phyloP scores from a whole-genome alignment of 2,888 invertebrate genomes.

The Lutraria lutraria region DNA sequence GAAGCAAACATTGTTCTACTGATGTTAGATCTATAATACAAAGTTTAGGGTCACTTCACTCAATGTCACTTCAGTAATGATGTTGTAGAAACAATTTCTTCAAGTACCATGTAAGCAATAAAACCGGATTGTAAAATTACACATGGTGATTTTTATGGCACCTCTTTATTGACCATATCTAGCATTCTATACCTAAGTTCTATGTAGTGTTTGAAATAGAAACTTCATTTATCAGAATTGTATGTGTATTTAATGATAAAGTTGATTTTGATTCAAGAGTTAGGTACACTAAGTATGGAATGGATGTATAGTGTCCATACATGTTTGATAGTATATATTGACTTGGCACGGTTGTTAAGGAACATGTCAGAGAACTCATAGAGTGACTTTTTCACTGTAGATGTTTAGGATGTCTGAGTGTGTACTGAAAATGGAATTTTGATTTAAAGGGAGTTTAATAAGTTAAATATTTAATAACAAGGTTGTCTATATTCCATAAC shows the following conservation, averaged over 20 bases:
- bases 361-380: background rate
- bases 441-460: no score
- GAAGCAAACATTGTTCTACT: conserved; percentile 8
- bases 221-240: conserved; percentile 31
- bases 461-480: background rate
- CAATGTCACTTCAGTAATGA: background rate
- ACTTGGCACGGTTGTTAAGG: conserved; percentile 4
- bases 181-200: conserved; percentile 20
- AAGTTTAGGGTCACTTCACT: background rate
- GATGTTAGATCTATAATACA: background rate
- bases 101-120: conserved; percentile 14
- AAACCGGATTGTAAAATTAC: conserved; percentile 45
- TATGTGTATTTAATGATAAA: conserved; percentile 52
- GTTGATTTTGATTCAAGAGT: conserved; percentile 37
- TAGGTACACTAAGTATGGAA: conserved; percentile 21
- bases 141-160: conserved; percentile 43
- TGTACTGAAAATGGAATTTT: no score
- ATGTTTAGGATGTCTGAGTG: no score
- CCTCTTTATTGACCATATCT: conserved; percentile 55
- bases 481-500: background rate
- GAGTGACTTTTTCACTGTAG: no score
- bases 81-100: conserved; percentile 37
- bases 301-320: conserved; percentile 2
- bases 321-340: background rate
- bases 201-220: conserved; percentile 28